Evolutionary conservation across 2,888 invertebrate genomes (phyloP).

Genomic region (Brachypalpus laphriformis): DNA sequence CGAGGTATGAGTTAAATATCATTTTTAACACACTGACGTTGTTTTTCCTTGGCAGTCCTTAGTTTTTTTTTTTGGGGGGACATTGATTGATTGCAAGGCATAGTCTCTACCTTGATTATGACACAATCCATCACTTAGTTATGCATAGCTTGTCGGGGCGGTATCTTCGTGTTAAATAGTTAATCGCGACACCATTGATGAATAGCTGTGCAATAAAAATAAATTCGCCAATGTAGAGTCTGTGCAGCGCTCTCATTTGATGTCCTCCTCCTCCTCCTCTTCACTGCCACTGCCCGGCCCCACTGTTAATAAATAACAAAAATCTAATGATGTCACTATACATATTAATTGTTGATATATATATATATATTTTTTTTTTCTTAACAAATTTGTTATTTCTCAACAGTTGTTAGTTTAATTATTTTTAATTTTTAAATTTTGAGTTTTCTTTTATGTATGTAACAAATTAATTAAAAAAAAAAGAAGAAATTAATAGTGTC

Average conservation of each 20-base stretch:
- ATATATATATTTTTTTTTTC: slow-evolving; percentile 2
- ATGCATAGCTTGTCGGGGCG: not conserved
- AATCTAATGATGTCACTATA: slow-evolving; percentile 48
- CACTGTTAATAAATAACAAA: slow-evolving; percentile 6
- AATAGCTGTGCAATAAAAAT: slow-evolving; percentile 1
- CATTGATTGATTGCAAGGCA: slow-evolving; percentile 30
- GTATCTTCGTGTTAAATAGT: not conserved
- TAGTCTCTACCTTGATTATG: slow-evolving; percentile 5
- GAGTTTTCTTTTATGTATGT: slow-evolving; percentile 34
- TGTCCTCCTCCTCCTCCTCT: slow-evolving; percentile 32
- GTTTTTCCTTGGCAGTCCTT: slow-evolving; percentile 12
- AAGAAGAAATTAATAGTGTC: not conserved
- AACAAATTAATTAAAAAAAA: slow-evolving; percentile 30
- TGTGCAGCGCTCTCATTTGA: slow-evolving; percentile 39
- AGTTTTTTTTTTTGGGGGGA: not conserved
- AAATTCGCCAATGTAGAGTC: slow-evolving; percentile 34
- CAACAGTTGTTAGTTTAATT: slow-evolving; percentile 20
- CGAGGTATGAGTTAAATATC: slow-evolving; percentile 79
- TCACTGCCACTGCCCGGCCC: not conserved
- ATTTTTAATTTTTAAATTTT: not conserved
- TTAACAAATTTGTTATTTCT: slow-evolving; percentile 38
- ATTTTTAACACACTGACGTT: not conserved
- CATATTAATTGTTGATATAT: slow-evolving; percentile 28
- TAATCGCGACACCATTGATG: not conserved
- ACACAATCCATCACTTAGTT: not conserved